These are phyloP conservation scores for Pyxicephalus adspersus DNA, from an alignment of 2,113 vertebrate genomes.

Conservation along the genomic window DNA sequence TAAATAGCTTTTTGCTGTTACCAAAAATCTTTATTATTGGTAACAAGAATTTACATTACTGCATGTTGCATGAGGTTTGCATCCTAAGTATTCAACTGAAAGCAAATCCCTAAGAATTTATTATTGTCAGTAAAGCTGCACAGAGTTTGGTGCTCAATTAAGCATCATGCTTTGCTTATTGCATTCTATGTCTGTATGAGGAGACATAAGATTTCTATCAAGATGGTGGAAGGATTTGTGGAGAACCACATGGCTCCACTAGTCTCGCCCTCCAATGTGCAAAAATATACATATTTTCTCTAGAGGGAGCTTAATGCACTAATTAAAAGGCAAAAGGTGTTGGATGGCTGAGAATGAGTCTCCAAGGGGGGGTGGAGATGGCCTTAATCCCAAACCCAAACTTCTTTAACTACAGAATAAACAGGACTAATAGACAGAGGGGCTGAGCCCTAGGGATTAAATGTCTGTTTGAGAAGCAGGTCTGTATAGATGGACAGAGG, in stretches of 20 bases:
- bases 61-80: too few species aligned
- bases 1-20: too few species aligned
- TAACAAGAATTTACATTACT: too few species aligned
- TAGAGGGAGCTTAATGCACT: constrained; percentile 14
- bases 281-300: background rate
- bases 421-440: constrained; percentile 47
- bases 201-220: too few species aligned
- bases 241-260: background rate
- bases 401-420: constrained; percentile 48
- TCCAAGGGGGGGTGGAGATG: constrained; percentile 20
- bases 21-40: too few species aligned
- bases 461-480: constrained; percentile 21
- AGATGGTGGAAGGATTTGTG: too few species aligned
- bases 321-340: constrained; percentile 37
- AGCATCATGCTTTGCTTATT: too few species aligned
- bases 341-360: constrained; percentile 13
- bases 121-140: too few species aligned
- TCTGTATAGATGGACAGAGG: background rate
- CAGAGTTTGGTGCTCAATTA: too few species aligned
- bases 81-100: too few species aligned
- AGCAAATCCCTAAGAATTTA: too few species aligned
- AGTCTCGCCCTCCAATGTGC: background rate
- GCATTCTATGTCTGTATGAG: too few species aligned
- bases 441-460: constrained; percentile 27
- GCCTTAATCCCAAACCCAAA: constrained; percentile 51